Evolutionary conservation across 2,797 vertebrate species (phyloP), one percentile per base, ranked within the genome.

Genomic region (Sebastolobus altivelis): DNA sequence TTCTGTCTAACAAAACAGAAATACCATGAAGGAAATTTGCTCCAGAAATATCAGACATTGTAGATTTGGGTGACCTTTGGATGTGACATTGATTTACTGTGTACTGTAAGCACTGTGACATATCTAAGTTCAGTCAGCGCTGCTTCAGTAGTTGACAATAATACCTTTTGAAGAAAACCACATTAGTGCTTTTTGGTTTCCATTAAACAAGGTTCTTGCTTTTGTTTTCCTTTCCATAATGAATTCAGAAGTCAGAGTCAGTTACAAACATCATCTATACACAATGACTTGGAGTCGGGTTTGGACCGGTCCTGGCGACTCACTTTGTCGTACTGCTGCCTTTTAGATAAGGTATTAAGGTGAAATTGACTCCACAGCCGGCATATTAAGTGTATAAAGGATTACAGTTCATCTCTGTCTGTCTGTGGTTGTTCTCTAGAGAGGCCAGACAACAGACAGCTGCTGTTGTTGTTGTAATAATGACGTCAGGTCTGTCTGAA

Each of bases 401-500:
- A 82, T 76, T 73, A 77, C 6, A 62, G 77, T n/a, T 40, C 27
- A 37, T 72, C 43, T 65, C 33, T 63, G 72, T 35, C 63, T 58
- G n/a, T 67, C 63, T 54, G n/a, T 61, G 2, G 31, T 58, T 85
- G 76, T 75, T 65, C 59, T 59, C 14, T 6, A 11, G 43, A 58
- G 72, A 61, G 62, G 58, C 55, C 65, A 84, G 77, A 86, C 67
- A 88, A 89, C 86, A 88, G 77, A 27, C 70, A 81, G 67, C 75
- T 84, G 75, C 75, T 87, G 86, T 82, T 40, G n/a, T 35, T 87
- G 86, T 82, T 40, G 13, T 35, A 35, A 61, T 25, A 20, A 31
- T 85, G 83, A 88, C 72, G 75, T 87, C 54, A 80, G 4, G 38
- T 81, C 84, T 87, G 67, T 78, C 58, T 88, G 68, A 82, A 63